Evolutionary conservation across 2,113 vertebrate genomes (phyloP).

Genomic region (Gopherus evgoodei): DNA sequence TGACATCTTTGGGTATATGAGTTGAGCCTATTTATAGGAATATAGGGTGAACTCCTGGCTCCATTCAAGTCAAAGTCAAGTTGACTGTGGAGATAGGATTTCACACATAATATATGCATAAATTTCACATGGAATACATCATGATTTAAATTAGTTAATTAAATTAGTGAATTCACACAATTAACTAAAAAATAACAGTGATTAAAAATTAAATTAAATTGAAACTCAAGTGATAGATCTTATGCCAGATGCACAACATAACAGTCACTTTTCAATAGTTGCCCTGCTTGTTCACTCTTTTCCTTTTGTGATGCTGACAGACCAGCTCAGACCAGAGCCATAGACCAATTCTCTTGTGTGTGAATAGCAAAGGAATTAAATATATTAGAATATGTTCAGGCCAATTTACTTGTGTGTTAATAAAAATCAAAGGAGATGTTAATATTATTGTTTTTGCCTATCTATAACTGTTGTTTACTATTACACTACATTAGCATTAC

Average conservation of each 20-base stretch:
- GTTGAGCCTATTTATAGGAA: background rate
- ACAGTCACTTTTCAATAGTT: background rate
- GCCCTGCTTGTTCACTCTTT: background rate
- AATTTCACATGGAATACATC: background rate
- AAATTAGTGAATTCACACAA: too few species aligned
- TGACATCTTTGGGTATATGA: background rate
- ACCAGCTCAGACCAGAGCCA: background rate
- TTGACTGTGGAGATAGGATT: rapidly evolving
- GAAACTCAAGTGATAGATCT: background rate
- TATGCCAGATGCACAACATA: background rate
- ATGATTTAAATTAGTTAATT: background rate
- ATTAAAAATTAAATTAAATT: too few species aligned
- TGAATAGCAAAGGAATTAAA: too few species aligned
- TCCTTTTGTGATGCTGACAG: background rate
- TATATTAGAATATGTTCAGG: too few species aligned
- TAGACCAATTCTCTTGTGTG: too few species aligned
- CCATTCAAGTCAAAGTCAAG: background rate
- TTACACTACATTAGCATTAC: too few species aligned
- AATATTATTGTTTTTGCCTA: too few species aligned
- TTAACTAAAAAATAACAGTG: too few species aligned
- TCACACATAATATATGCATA: background rate
- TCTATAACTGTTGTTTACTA: too few species aligned
- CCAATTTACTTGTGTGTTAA: too few species aligned
- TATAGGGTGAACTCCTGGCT: background rate
- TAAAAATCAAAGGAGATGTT: too few species aligned